Conservation (phyloP, 2,113 vertebrate genomes). For the Prunella fulvescens region DNA sequence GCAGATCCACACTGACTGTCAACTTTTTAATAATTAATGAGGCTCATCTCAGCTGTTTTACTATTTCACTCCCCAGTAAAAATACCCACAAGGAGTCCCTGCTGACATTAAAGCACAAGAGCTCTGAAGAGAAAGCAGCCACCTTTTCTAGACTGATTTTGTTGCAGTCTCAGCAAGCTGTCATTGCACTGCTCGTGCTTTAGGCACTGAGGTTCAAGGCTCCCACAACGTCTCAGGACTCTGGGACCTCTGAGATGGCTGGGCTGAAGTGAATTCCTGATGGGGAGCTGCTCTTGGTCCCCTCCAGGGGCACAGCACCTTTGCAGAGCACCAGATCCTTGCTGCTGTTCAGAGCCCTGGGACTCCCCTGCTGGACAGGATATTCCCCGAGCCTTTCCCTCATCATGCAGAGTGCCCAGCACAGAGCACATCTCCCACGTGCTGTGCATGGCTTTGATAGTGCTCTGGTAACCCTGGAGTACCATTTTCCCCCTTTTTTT, state of each 20-base stretch:
- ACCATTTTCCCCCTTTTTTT: neutral
- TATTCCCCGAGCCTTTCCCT: neutral
- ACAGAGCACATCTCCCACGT: neutral
- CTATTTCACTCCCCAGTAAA: neutral
- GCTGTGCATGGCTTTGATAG: neutral
- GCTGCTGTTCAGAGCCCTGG: neutral
- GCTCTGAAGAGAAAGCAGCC: neutral
- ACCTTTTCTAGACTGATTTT: neutral
- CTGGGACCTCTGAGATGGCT: neutral
- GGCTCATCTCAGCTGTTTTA: neutral
- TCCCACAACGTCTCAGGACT: neutral
- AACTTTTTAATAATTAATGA: neutral
- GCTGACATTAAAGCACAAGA: neutral
- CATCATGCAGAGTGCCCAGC: neutral
- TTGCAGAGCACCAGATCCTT: neutral
- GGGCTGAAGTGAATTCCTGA: neutral
- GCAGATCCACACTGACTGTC: neutral
- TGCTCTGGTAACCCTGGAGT: neutral
- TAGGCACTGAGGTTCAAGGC: neutral
- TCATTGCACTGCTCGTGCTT: neutral
- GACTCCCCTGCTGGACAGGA: neutral
- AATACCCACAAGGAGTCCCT: neutral
- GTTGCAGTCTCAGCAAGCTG: neutral
- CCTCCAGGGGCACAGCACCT: neutral
- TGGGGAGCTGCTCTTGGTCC: neutral